Conservation (phyloP, 2,888 invertebrate genomes). For the Lypha dubia region DNA sequence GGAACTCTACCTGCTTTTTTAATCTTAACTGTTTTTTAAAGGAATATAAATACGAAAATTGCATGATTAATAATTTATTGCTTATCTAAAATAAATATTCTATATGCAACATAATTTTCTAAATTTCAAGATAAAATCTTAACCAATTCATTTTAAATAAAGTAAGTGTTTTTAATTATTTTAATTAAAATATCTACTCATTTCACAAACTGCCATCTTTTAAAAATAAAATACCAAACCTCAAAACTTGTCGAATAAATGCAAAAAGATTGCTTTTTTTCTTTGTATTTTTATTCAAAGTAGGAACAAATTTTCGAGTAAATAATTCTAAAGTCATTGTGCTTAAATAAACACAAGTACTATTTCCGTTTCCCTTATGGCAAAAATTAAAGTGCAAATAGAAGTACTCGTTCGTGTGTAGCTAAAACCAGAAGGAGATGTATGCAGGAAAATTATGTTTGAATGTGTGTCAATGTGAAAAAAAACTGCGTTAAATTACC, state of each 20-base stretch:
- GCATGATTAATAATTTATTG: too few relatives aligned
- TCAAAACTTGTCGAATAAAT: background rate
- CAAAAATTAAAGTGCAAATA: slow-evolving; percentile 24
- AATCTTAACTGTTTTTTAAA: too few relatives aligned
- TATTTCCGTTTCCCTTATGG: slow-evolving; percentile 55
- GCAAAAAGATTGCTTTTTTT: slow-evolving; percentile 8
- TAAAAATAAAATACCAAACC: background rate
- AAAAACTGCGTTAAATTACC: slow-evolving; percentile 46
- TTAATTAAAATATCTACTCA: slow-evolving; percentile 13
- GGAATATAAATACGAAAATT: too few relatives aligned
- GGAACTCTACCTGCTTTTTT: too few relatives aligned
- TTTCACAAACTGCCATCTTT: slow-evolving; percentile 2
- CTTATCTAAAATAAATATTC: too few relatives aligned
- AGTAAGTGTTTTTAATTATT: slow-evolving; percentile 24
- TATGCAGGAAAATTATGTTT: background rate
- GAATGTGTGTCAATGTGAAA: background rate
- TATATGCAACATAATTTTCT: too few relatives aligned
- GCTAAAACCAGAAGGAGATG: slow-evolving; percentile 1
- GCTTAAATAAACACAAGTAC: slow-evolving; percentile 45
- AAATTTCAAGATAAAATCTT: too few relatives aligned
- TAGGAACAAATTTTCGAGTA: slow-evolving; percentile 23
- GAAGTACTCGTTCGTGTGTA: background rate
- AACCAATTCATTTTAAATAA: background rate
- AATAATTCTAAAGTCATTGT: slow-evolving; percentile 38
- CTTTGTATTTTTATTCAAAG: background rate